Percentiles rank a stretch among this genome's conserved stretches.
phyloP scores from a whole-genome alignment of 2,797 vertebrate genomes.

The Synanceia verrucosa region DNA sequence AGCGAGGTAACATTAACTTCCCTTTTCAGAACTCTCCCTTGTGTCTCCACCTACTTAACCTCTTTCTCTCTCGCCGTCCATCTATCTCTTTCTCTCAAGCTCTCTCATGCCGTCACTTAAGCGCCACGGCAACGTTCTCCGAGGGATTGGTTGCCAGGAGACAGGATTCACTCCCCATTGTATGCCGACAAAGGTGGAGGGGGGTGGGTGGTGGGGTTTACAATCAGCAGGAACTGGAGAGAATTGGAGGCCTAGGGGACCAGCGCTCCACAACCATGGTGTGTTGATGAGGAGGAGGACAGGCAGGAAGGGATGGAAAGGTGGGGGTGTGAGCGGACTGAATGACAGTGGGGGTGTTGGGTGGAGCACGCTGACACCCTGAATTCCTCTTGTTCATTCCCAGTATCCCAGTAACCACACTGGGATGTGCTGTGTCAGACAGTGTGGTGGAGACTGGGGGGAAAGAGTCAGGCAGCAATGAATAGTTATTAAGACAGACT shows the following conservation, averaged over 20 bases:
- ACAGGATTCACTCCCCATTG: conserved; percentile 84
- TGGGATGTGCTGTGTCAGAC: conserved; percentile 69
- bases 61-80: conserved; percentile 30
- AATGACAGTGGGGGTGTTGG: conserved; percentile 38
- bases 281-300: conserved; percentile 47
- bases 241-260: conserved; percentile 61
- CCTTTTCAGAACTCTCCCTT: conserved; percentile 13
- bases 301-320: conserved; percentile 15
- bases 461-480: conserved; percentile 36
- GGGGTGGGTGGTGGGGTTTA: conserved; percentile 51
- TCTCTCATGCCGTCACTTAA: conserved; percentile 56
- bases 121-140: conserved; percentile 76
- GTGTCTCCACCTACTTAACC: conserved; percentile 34
- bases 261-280: conserved; percentile 57
- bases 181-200: conserved; percentile 76
- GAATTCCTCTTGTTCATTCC: conserved; percentile 69
- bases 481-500: conserved; percentile 59
- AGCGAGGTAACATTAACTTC: conserved; percentile 15
- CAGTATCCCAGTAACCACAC: conserved; percentile 57
- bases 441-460: conserved; percentile 14
- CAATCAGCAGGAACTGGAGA: conserved; percentile 70
- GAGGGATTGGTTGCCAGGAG: conserved; percentile 85
- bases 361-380: conserved; percentile 58
- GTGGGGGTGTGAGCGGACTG: conserved; percentile 20
- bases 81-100: conserved; percentile 17